phyloP scores from a whole-genome alignment of 2,888 invertebrate species.

The Xestia c-nigrum region DNA sequence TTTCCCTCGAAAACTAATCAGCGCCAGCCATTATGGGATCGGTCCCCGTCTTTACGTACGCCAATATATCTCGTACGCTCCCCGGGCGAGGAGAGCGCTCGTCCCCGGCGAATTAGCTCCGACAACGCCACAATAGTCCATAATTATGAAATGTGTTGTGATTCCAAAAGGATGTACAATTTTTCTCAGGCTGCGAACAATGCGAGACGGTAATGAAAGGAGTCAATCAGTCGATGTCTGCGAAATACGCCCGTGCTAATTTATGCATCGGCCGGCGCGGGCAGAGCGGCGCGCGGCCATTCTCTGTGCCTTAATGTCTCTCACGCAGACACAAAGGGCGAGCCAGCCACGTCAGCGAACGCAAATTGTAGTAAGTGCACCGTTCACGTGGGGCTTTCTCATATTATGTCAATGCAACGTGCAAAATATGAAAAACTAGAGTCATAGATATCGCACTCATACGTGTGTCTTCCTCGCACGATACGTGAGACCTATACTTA shows the following conservation, averaged over 20 bases:
- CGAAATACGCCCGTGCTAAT: slow-evolving; percentile 85
- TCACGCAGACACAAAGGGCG: slow-evolving; percentile 82
- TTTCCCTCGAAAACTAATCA: slow-evolving; percentile 88
- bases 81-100: slow-evolving; percentile 79
- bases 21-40: slow-evolving; percentile 82
- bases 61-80: slow-evolving; percentile 81
- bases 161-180: slow-evolving; percentile 86
- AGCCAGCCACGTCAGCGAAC: slow-evolving; percentile 69
- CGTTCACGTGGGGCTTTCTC: slow-evolving; percentile 33
- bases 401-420: slow-evolving; percentile 53
- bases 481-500: slow-evolving; percentile 78
- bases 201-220: slow-evolving; percentile 88
- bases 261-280: slow-evolving; percentile 80
- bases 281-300: slow-evolving; percentile 67
- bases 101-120: slow-evolving; percentile 84
- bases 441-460: slow-evolving; percentile 50
- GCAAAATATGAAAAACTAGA: slow-evolving; percentile 45
- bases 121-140: slow-evolving; percentile 90
- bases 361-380: slow-evolving; percentile 45
- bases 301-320: slow-evolving; percentile 73
- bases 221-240: slow-evolving; percentile 89
- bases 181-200: slow-evolving; percentile 88
- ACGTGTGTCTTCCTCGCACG: slow-evolving; percentile 67
- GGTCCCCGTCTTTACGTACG: slow-evolving; percentile 78
- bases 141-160: slow-evolving; percentile 91